Percentiles rank a stretch among this genome's conserved stretches.
phyloP scores from a whole-genome alignment of 2,888 invertebrate species.

The Lordiphosa andalusiaca region DNA sequence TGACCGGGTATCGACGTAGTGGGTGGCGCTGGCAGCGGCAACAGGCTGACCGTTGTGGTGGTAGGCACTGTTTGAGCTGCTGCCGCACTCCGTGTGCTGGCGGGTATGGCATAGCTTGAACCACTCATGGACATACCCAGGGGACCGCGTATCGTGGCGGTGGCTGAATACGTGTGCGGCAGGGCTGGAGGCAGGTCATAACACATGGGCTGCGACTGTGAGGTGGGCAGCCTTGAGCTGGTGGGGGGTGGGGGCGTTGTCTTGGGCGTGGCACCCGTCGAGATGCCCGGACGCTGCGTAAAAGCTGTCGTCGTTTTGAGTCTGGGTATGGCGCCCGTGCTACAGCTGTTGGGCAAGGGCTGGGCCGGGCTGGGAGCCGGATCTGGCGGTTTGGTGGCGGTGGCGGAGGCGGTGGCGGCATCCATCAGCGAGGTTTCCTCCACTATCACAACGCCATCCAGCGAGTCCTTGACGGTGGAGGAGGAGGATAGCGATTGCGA shows the following conservation, averaged over 20 bases:
- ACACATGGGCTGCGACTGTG: conserved; percentile 54
- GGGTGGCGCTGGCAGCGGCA: conserved; percentile 68
- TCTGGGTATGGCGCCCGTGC: conserved; percentile 34
- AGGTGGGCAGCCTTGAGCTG: conserved; percentile 52
- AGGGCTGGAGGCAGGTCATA: conserved; percentile 74
- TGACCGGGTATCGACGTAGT: conserved; percentile 68
- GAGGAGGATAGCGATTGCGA: conserved; percentile 67
- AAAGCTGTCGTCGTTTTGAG: conserved; percentile 12
- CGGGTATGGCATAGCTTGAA: conserved; percentile 58
- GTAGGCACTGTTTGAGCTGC: conserved; percentile 21
- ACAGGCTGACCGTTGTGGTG: conserved; percentile 64
- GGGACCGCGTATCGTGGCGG: conserved; percentile 69
- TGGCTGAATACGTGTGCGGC: conserved; percentile 75
- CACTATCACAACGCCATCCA: conserved; percentile 59
- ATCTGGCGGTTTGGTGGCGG: conserved; percentile 17
- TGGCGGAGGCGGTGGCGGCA: conserved; percentile 34
- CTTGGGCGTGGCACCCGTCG: conserved; percentile 64
- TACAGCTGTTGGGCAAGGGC: conserved; percentile 32
- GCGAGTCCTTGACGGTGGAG: conserved; percentile 64
- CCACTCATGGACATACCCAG: conserved; percentile 69
- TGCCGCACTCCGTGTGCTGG: conserved; percentile 23
- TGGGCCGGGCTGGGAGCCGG: conserved; percentile 8
- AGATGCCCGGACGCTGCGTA: conserved; percentile 46
- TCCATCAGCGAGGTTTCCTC: conserved; percentile 79
- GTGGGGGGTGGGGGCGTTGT: conserved; percentile 41